Percentiles rank a stretch among this genome's conserved stretches.
Evolutionary conservation across 2,797 vertebrate genomes (phyloP).

Genomic region (Oreonectes daqikongensis): DNA sequence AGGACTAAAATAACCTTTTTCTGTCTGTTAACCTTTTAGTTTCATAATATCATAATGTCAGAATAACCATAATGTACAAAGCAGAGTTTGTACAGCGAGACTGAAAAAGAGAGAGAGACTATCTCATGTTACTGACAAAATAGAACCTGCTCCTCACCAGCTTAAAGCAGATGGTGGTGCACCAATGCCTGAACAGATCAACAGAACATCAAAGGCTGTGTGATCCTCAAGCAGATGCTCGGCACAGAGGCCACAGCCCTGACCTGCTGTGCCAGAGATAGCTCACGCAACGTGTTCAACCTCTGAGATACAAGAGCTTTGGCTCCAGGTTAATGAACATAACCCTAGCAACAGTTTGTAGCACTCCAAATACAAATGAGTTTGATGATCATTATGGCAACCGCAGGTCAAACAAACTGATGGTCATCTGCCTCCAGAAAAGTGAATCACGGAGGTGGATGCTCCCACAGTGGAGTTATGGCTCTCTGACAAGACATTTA

Average conservation of each 20-base stretch:
- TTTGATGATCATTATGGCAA: conserved; percentile 34
- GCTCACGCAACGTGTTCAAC: conserved; percentile 39
- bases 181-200: conserved; percentile 35
- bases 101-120: background rate
- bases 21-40: background rate
- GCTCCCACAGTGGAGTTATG: no score
- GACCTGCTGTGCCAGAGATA: conserved; percentile 49
- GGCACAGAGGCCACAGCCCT: conserved; percentile 43
- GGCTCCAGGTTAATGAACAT: conserved; percentile 38
- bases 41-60: background rate
- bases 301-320: conserved; percentile 43
- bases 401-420: background rate
- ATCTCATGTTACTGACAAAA: conserved; percentile 12
- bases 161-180: conserved; percentile 46
- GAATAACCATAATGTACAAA: background rate
- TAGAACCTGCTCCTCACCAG: conserved; percentile 28
- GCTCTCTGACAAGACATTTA: conserved; percentile 30
- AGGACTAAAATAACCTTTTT: background rate
- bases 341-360: conserved; percentile 45
- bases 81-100: background rate
- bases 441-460: conserved; percentile 10
- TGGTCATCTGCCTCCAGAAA: background rate
- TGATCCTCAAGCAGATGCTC: conserved; percentile 48
- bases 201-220: conserved; percentile 44
- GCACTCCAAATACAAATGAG: conserved; percentile 47